Percentiles rank a stretch among this genome's conserved stretches.
phyloP scores from a whole-genome alignment of 2,797 vertebrate genomes.

The Ambastaia sidthimunki region DNA sequence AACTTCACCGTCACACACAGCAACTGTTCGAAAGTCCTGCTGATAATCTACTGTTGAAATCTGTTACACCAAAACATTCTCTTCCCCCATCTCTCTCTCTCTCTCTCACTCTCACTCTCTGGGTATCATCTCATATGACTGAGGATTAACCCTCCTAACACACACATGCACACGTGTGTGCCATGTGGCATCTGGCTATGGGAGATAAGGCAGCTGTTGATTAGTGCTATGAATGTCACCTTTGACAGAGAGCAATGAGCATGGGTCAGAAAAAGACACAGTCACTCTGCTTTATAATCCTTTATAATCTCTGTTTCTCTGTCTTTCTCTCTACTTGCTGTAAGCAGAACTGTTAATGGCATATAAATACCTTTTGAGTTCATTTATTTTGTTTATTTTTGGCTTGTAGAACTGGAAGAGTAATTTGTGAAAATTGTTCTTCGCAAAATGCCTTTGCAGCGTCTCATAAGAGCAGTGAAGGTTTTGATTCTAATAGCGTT shows the following conservation, averaged over 20 bases:
- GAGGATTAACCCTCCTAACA: slow-evolving; percentile 32
- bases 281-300: slow-evolving; percentile 43
- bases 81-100: slow-evolving; percentile 1
- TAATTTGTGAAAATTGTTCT: not conserved
- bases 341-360: slow-evolving; percentile 7
- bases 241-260: slow-evolving; percentile 59
- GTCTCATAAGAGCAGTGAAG: not conserved
- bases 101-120: slow-evolving; percentile 22
- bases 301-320: not conserved
- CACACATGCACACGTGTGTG: slow-evolving; percentile 20
- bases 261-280: slow-evolving; percentile 52
- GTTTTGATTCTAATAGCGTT: not conserved
- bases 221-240: slow-evolving; percentile 66
- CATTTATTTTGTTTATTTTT: not conserved
- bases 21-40: slow-evolving; percentile 29
- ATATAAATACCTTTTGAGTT: not conserved
- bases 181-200: slow-evolving; percentile 56
- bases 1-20: slow-evolving; percentile 6
- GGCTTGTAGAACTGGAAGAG: not conserved
- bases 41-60: slow-evolving; percentile 33
- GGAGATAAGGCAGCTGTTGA: slow-evolving; percentile 70
- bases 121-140: slow-evolving; percentile 33
- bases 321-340: not conserved
- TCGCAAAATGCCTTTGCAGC: not conserved
- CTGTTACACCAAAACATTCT: slow-evolving; percentile 40